Base-by-base conservation (phyloP, 2,888 invertebrate genomes). In the Macropis europaea region DNA sequence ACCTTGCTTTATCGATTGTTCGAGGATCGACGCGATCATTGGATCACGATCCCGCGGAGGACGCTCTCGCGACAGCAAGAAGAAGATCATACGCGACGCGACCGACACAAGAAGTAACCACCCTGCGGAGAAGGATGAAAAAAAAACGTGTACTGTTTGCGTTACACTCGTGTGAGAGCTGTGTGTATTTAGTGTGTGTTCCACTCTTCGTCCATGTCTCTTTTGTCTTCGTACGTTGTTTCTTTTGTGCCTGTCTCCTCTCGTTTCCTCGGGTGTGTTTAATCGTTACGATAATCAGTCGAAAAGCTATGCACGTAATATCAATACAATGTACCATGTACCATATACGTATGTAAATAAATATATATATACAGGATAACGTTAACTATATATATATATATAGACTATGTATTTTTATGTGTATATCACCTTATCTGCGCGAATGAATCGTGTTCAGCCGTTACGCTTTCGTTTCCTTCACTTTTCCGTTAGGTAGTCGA, bases 271-370 rank as follows among this genome's bases (percentile, higher is more conserved):
- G 19, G 19, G 64, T 64, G 45, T 64, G 52, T 43, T 72, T 74
- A 73, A 79, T 52, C 79, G 75, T 87, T 87, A 87, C 76, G 84
- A 82, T 89, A 88, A 88, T 89, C 89, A 89, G 89, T 89, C 89
- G 83, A 86, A 87, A 87, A 88, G 87, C 88, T 89, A 89, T 87
- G 81, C 85, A 79, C 84, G 77, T 85, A 86, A 82, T 84, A 81
- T 85, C 86, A 84, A 83, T 59, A 73, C 77, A 74, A 79, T 76
- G 63, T 81, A 74, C 73, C 47, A 72, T 77, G 66, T 74, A 80
- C 83, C 72, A 73, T 77, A 77, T 80, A 76, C 63, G 73, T 80
- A 82, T 78, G 73, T 80, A 79, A 68, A 75, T 79, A 80, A 73
- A 80, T 77, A 73, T 77, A 69, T 79, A 77, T 73, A 73, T 76